These are phyloP conservation scores for Metalampra italica DNA, from an alignment of 2,888 invertebrate genomes.

Conservation along the genomic window DNA sequence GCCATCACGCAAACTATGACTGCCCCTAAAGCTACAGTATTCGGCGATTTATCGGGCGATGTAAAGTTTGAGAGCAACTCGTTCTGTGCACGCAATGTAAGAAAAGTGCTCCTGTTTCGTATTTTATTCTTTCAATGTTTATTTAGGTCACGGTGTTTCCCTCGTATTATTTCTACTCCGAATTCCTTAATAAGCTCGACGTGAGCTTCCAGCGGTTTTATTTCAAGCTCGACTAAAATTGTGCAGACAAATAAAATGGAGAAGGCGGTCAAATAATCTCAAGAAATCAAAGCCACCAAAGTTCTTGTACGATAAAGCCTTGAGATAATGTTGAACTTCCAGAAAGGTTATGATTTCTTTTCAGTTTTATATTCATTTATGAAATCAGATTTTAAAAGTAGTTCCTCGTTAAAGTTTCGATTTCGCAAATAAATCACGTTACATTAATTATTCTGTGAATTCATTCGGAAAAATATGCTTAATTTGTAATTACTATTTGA, in stretches of 20 bases:
- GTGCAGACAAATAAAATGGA: too few relatives aligned
- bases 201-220: neutral
- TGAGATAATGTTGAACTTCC: too few relatives aligned
- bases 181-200: neutral
- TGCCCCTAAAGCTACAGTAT: conserved; percentile 6
- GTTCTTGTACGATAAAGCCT: too few relatives aligned
- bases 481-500: neutral
- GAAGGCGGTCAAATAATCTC: too few relatives aligned
- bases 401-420: too few relatives aligned
- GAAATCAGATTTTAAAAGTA: too few relatives aligned
- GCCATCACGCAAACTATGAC: conserved; percentile 35
- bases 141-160: conserved; percentile 35
- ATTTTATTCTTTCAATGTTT: conserved; percentile 17
- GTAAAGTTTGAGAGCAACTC: conserved; percentile 28
- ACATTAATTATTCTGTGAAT: too few relatives aligned
- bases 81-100: conserved; percentile 37
- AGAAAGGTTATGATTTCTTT: too few relatives aligned
- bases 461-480: too few relatives aligned
- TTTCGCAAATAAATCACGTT: too few relatives aligned
- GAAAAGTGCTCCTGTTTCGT: conserved; percentile 15
- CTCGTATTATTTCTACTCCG: conserved; percentile 19
- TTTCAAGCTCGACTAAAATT: neutral
- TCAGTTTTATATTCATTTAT: too few relatives aligned
- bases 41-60: conserved; percentile 21
- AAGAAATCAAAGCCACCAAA: too few relatives aligned